A percentile compares a stretch with the other conserved stretches of the same genome.
Conservation (phyloP, 2,113 vertebrate species). For the Nothocercus julius region DNA sequence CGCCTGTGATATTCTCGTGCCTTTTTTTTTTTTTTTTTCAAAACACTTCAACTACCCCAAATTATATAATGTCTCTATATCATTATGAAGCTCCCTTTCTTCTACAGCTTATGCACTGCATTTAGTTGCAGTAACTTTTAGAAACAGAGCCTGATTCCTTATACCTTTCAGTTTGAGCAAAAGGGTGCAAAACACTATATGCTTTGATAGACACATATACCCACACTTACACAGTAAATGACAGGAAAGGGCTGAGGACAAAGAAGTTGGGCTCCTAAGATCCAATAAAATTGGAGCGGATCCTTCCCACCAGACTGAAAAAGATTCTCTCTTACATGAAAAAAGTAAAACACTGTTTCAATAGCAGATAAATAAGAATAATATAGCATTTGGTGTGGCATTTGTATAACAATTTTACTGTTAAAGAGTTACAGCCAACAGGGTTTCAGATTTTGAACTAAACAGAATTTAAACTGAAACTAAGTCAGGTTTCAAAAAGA, state of each 20-base stretch:
- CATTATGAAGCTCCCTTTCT: neutral
- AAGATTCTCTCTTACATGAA: slow-evolving; percentile 25
- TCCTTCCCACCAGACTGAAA: slow-evolving; percentile 14
- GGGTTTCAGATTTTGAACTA: slow-evolving; percentile 66
- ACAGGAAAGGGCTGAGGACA: neutral
- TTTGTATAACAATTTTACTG: slow-evolving; percentile 55
- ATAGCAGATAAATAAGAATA: slow-evolving; percentile 29
- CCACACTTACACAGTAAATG: neutral
- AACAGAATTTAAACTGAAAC: slow-evolving; percentile 43
- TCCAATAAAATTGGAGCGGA: neutral
- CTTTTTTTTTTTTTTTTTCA: neutral
- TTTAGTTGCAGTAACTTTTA: slow-evolving; percentile 21
- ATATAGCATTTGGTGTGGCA: slow-evolving; percentile 50
- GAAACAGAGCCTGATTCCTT: slow-evolving; percentile 14
- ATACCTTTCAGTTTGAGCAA: neutral
- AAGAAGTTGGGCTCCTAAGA: neutral
- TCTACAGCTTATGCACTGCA: neutral
- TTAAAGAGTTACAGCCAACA: slow-evolving; percentile 52
- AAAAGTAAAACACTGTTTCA: slow-evolving; percentile 22
- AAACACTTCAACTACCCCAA: neutral
- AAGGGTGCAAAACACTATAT: slow-evolving; percentile 16
- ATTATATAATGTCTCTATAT: neutral
- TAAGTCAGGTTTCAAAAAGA: slow-evolving; percentile 46
- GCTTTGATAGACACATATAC: neutral
- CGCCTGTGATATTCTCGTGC: neutral